A percentile compares a stretch with the other conserved stretches of the same genome.
Evolutionary conservation across 1,140 invertebrate species (phyloP).

Genomic region (Trichonephila clavipes): DNA sequence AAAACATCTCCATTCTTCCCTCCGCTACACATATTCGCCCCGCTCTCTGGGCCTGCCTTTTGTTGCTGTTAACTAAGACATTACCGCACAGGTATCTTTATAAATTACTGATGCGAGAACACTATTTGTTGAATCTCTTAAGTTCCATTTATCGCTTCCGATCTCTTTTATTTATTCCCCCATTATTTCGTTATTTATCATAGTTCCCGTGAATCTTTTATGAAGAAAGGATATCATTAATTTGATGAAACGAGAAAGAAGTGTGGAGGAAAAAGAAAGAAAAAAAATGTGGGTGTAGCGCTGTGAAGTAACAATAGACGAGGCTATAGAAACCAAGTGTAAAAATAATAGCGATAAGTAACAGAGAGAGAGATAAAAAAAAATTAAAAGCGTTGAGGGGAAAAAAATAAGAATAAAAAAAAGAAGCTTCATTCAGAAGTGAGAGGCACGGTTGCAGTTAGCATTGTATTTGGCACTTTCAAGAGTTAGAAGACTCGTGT

Average conservation of each 20-base stretch:
- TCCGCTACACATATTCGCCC: not conserved
- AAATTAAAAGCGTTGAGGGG: not conserved
- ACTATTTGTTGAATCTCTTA: constrained; percentile 27
- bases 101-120: constrained; percentile 36
- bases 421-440: constrained; percentile 12
- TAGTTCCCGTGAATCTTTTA: constrained; percentile 3
- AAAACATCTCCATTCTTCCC: not conserved
- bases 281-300: constrained; percentile 53
- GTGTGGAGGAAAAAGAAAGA: not conserved
- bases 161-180: constrained; percentile 29
- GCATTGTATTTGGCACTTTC: constrained; percentile 73
- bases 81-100: constrained; percentile 61
- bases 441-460: constrained; percentile 54
- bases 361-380: constrained; percentile 9
- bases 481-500: constrained; percentile 64
- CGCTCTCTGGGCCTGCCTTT: not conserved
- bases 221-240: constrained; percentile 69
- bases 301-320: constrained; percentile 24
- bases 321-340: constrained; percentile 22
- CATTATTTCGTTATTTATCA: constrained; percentile 73
- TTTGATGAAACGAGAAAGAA: constrained; percentile 33
- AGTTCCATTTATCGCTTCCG: constrained; percentile 56
- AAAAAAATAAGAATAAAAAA: constrained; percentile 26
- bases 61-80: constrained; percentile 61
- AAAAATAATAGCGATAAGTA: constrained; percentile 37